A percentile compares a stretch with the other conserved stretches of the same genome.
Conservation (phyloP, 2,113 vertebrate species). For the Corydoras maculifer region DNA sequence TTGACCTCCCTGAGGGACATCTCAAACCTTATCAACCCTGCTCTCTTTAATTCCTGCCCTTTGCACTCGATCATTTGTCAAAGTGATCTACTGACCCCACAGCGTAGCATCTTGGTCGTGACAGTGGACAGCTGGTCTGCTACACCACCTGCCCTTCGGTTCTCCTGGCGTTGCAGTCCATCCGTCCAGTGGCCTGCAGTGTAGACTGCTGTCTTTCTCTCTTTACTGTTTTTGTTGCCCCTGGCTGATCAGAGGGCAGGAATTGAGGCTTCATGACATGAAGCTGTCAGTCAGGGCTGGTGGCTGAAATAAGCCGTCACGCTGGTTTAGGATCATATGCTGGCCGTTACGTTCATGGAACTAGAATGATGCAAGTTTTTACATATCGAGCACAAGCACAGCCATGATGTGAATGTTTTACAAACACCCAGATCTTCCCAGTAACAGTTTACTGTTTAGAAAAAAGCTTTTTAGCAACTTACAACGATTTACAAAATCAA, state of each 20-base stretch:
- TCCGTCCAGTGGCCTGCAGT: constrained; percentile 48
- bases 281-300: constrained; percentile 49
- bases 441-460: too few relatives aligned
- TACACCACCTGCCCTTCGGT: constrained; percentile 50
- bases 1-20: constrained; percentile 35
- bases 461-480: too few relatives aligned
- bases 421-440: background rate
- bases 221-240: constrained; percentile 42
- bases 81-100: constrained; percentile 31
- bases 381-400: background rate
- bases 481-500: too few relatives aligned
- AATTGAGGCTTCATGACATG: constrained; percentile 45
- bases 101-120: constrained; percentile 23
- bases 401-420: background rate
- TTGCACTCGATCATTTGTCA: constrained; percentile 32
- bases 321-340: constrained; percentile 67
- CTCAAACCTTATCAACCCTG: constrained; percentile 38
- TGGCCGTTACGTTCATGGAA: constrained; percentile 51
- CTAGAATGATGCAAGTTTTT: constrained; percentile 1
- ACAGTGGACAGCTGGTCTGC: constrained; percentile 44
- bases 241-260: constrained; percentile 44
- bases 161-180: constrained; percentile 52
- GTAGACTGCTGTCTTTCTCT: constrained; percentile 31
- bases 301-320: constrained; percentile 58
- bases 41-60: constrained; percentile 26